A percentile compares a stretch with the other conserved stretches of the same genome.
Conservation (phyloP, 2,797 vertebrate genomes). For the Enteromius fasciolatus region DNA sequence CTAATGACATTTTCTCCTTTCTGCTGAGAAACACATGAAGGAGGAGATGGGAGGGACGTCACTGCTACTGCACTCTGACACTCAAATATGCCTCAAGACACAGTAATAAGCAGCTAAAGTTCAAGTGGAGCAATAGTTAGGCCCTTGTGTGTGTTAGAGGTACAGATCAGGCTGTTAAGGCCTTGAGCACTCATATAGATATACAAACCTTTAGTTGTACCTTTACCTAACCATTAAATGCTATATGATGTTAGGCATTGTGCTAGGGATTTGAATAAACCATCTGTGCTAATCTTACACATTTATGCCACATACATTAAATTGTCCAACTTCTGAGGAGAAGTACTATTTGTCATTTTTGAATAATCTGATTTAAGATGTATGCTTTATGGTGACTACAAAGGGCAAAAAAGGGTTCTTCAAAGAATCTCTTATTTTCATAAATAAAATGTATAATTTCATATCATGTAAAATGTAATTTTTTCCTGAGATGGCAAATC, state of each 20-base stretch:
- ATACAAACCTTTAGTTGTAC: background rate
- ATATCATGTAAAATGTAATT: background rate
- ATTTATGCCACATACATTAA: background rate
- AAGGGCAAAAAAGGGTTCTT: background rate
- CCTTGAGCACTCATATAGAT: background rate
- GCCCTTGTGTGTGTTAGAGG: background rate
- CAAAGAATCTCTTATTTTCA: background rate
- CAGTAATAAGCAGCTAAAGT: slow-evolving; percentile 11
- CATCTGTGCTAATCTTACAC: background rate
- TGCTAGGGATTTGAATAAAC: background rate
- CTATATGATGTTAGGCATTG: background rate
- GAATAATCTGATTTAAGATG: background rate
- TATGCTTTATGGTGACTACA: background rate
- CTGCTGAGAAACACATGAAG: slow-evolving; percentile 24
- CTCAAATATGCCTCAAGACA: slow-evolving; percentile 26
- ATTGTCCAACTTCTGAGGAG: background rate
- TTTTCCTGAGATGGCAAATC: background rate
- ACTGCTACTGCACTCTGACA: slow-evolving; percentile 22
- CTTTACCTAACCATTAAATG: background rate
- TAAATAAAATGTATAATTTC: background rate
- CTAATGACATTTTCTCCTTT: slow-evolving; percentile 36
- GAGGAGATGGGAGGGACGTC: slow-evolving; percentile 3
- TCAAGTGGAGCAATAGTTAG: slow-evolving; percentile 10
- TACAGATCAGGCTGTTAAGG: background rate
- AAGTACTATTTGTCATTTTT: background rate